Percentiles rank a stretch among this genome's conserved stretches.
These are phyloP conservation scores for Lemur catta DNA, from an alignment of 2,797 vertebrate genomes.

Conservation along the genomic window DNA sequence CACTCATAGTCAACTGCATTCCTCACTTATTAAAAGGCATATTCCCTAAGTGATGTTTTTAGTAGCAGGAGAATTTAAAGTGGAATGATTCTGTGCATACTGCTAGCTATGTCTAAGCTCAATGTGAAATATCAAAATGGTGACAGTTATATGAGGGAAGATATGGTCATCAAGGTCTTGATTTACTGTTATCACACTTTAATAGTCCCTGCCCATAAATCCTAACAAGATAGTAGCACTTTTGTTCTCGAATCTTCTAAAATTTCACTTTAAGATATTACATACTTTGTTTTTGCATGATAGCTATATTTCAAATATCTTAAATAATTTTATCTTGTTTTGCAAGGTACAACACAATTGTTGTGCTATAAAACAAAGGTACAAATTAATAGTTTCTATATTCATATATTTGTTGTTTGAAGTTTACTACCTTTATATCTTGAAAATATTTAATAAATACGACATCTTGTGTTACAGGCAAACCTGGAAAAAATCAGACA, in stretches of 20 bases:
- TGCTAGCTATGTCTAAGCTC: not conserved
- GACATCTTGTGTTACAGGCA: not conserved
- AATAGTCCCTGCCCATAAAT: not conserved
- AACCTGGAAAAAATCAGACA: not conserved
- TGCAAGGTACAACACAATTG: not conserved
- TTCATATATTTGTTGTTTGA: not conserved
- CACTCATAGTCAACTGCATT: constrained; percentile 29
- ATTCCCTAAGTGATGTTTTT: constrained; percentile 52
- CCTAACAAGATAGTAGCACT: not conserved
- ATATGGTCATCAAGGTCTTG: not conserved
- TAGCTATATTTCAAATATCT: not conserved
- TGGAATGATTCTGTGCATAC: not conserved
- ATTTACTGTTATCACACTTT: not conserved
- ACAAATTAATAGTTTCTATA: not conserved
- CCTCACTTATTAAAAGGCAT: constrained; percentile 51
- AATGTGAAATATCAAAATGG: not conserved
- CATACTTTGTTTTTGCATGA: not conserved
- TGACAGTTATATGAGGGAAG: not conserved
- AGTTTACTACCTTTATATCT: not conserved
- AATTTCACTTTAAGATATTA: not conserved
- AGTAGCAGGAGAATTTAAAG: not conserved
- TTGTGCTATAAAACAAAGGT: not conserved
- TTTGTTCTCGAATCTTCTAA: constrained; percentile 19
- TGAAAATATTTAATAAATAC: not conserved
- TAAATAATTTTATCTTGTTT: not conserved